A percentile compares a stretch with the other conserved stretches of the same genome.
phyloP scores from a whole-genome alignment of 1,140 invertebrate genomes.

The Liolophura sinensis region DNA sequence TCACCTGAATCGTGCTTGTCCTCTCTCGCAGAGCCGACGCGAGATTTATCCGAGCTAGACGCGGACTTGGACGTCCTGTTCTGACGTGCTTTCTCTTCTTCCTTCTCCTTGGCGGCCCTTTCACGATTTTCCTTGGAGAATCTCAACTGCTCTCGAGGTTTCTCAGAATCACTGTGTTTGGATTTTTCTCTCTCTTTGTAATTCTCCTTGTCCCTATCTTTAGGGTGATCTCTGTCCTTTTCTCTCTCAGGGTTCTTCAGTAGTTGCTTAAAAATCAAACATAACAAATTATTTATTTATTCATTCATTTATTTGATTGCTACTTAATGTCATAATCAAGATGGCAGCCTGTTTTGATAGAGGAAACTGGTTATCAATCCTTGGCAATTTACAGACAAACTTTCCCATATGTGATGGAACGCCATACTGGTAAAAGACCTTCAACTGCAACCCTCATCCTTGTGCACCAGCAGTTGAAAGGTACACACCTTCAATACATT shows the following conservation, averaged over 20 bases:
- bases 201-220: constrained; percentile 11
- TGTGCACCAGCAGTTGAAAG: no score
- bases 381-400: no score
- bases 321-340: background rate
- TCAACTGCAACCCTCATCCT: no score
- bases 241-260: constrained; percentile 44
- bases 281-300: constrained; percentile 2
- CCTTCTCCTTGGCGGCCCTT: constrained; percentile 21
- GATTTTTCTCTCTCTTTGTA: constrained; percentile 12
- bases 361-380: no score
- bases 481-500: no score
- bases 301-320: background rate
- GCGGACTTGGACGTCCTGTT: background rate
- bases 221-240: constrained; percentile 28
- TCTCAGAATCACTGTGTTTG: constrained; percentile 10
- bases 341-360: no score
- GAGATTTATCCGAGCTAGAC: background rate
- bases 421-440: no score
- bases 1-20: constrained; percentile 1
- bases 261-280: constrained; percentile 18
- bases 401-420: no score
- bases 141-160: constrained; percentile 11
- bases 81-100: constrained; percentile 6
- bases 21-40: background rate
- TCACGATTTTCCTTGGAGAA: constrained; percentile 23